Conservation (phyloP, 1,140 invertebrate species). For the Drosophila dunni region DNA sequence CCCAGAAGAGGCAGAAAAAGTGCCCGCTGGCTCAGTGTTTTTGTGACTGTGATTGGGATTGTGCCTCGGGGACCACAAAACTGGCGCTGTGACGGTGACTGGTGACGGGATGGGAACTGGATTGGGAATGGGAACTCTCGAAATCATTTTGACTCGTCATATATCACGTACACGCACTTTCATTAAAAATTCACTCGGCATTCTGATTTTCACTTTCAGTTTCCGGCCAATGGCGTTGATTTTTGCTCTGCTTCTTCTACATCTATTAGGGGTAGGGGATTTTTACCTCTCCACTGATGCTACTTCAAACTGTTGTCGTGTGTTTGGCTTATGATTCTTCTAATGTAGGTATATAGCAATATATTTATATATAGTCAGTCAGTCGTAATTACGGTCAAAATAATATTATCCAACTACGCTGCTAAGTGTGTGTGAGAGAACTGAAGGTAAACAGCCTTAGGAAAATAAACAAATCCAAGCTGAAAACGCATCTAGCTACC, state of each 20-base stretch:
- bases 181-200: slow-evolving; percentile 62
- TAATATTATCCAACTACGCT: slow-evolving; percentile 73
- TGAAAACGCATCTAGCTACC: slow-evolving; percentile 36
- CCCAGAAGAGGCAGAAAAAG: slow-evolving; percentile 37
- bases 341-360: slow-evolving; percentile 4
- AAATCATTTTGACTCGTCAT: slow-evolving; percentile 70
- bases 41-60: slow-evolving; percentile 25
- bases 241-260: slow-evolving; percentile 20
- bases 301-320: not conserved
- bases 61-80: slow-evolving; percentile 24
- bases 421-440: slow-evolving; percentile 40
- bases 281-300: slow-evolving; percentile 10
- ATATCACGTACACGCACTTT: slow-evolving; percentile 78
- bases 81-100: slow-evolving; percentile 32
- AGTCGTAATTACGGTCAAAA: slow-evolving; percentile 83
- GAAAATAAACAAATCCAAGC: slow-evolving; percentile 68
- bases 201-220: slow-evolving; percentile 64
- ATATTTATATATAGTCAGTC: slow-evolving; percentile 4
- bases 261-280: too few species aligned
- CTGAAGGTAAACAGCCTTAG: slow-evolving; percentile 74
- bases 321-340: slow-evolving; percentile 22
- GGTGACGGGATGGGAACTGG: not conserved
- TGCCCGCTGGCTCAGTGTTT: slow-evolving; percentile 52
- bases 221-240: slow-evolving; percentile 48
- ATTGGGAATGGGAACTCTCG: slow-evolving; percentile 1